Conservation (phyloP, 2,888 invertebrate species). For the Ochropacha duplaris region DNA sequence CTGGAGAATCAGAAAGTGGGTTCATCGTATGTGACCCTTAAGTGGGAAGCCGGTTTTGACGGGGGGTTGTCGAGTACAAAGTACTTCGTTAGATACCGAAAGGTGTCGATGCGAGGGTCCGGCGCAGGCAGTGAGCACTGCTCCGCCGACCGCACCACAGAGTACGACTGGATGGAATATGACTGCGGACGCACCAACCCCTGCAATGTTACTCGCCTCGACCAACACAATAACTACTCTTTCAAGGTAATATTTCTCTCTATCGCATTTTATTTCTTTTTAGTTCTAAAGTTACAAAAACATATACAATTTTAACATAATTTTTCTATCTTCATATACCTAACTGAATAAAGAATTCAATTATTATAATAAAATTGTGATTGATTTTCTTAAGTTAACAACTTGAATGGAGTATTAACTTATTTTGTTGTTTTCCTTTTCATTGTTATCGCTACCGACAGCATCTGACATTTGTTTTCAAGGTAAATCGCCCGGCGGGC, state of each 20-base stretch:
- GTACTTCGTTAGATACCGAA: conserved; percentile 92
- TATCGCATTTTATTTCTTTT: not conserved
- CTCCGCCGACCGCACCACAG: conserved; percentile 60
- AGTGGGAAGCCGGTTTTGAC: conserved; percentile 95
- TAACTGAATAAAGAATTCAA: not conserved
- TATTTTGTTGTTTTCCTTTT: conserved; percentile 49
- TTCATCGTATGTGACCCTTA: conserved; percentile 89
- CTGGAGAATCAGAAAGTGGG: conserved; percentile 89
- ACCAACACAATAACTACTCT: conserved; percentile 93
- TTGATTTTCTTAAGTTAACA: conserved; percentile 2
- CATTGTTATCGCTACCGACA: conserved; percentile 76
- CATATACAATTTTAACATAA: too few species aligned
- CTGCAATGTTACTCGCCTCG: conserved; percentile 92
- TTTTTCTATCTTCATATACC: too few species aligned
- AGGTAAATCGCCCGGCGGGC: conserved; percentile 66
- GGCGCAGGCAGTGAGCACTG: conserved; percentile 62
- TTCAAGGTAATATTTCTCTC: conserved; percentile 86
- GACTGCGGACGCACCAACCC: conserved; percentile 94
- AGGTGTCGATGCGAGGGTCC: conserved; percentile 81
- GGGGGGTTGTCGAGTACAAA: conserved; percentile 94
- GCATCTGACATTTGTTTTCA: conserved; percentile 79
- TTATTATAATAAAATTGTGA: not conserved
- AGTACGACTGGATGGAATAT: conserved; percentile 90
- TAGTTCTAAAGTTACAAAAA: not conserved
- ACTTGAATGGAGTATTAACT: conserved; percentile 37